These are phyloP conservation scores for Halictus quadricinctus DNA, from an alignment of 2,888 invertebrate species.

Conservation along the genomic window DNA sequence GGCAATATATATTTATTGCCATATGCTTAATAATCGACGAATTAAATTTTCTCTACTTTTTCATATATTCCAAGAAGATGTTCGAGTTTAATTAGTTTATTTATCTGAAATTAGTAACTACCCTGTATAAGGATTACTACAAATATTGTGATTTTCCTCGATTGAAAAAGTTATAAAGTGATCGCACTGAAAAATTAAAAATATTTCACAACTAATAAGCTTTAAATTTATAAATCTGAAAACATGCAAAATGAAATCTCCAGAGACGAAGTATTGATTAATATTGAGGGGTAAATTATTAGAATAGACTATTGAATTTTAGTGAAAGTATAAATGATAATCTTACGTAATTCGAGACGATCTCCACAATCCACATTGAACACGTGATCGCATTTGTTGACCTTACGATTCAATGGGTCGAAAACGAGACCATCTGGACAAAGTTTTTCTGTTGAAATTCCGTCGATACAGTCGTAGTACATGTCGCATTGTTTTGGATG, in stretches of 20 bases:
- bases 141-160: not conserved
- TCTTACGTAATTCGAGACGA: slow-evolving; percentile 94
- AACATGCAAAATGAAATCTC: not conserved
- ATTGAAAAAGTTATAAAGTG: not conserved
- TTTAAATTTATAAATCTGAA: not conserved
- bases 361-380: slow-evolving; percentile 96
- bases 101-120: not conserved
- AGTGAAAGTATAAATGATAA: not conserved
- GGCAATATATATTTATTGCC: too few relatives aligned
- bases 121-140: not conserved
- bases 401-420: slow-evolving; percentile 92
- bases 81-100: not conserved
- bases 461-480: slow-evolving; percentile 91
- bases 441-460: slow-evolving; percentile 88
- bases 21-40: not conserved
- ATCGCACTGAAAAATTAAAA: not conserved
- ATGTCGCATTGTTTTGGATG: slow-evolving; percentile 93
- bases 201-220: not conserved
- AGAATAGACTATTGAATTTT: not conserved
- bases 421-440: slow-evolving; percentile 96
- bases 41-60: not conserved
- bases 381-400: slow-evolving; percentile 96
- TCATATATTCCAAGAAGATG: not conserved
- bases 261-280: not conserved
- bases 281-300: not conserved